These are phyloP conservation scores for Masticophis lateralis DNA, from an alignment of 2,797 vertebrate species.

Conservation along the genomic window DNA sequence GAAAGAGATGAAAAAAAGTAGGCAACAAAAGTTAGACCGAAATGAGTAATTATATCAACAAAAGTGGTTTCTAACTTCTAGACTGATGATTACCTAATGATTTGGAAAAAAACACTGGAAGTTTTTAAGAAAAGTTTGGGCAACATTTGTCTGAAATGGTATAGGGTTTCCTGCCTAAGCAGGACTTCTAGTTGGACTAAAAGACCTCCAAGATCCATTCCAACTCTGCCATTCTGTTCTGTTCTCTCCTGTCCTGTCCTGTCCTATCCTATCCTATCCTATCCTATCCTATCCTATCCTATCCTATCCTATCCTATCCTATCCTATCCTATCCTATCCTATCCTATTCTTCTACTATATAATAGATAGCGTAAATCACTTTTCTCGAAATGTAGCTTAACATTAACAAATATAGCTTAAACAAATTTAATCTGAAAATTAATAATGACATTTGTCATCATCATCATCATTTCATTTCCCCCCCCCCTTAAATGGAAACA, in stretches of 20 bases:
- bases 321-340: too few species aligned
- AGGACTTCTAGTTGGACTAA: too few species aligned
- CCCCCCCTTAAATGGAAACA: not conserved
- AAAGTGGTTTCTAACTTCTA: not conserved
- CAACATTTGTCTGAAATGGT: too few species aligned
- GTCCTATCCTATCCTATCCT: too few species aligned
- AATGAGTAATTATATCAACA: not conserved
- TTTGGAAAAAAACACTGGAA: not conserved
- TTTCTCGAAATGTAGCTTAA: accelerated
- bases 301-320: too few species aligned
- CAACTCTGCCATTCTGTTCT: too few species aligned
- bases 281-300: too few species aligned
- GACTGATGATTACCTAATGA: not conserved
- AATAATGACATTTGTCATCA: not conserved
- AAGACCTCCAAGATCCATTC: too few species aligned
- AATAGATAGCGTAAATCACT: not conserved
- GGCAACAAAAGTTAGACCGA: not conserved
- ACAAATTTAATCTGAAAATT: not conserved
- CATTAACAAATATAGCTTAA: accelerated
- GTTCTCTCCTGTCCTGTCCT: too few species aligned
- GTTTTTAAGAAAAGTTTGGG: too few species aligned
- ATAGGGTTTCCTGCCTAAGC: too few species aligned
- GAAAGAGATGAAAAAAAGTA: not conserved
- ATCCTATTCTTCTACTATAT: not conserved
- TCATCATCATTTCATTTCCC: not conserved